Evolutionary conservation across 1,140 invertebrate genomes (phyloP).

Genomic region (Trachymyrmex septentrionalis): DNA sequence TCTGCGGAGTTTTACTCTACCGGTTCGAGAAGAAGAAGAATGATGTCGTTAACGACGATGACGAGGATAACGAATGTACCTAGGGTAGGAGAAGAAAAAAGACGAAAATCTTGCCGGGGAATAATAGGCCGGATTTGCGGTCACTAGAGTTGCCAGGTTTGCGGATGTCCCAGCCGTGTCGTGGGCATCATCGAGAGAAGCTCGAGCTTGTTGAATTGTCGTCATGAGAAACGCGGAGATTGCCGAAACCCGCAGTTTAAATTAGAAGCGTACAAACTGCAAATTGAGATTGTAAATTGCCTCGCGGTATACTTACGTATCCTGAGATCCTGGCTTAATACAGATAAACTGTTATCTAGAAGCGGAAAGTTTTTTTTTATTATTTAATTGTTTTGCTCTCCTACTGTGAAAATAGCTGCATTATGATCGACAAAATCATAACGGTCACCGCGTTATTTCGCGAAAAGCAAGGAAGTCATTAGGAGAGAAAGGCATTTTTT

Average conservation of each 20-base stretch:
- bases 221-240: constrained; percentile 83
- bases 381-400: constrained; percentile 24
- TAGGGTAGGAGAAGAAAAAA: constrained; percentile 26
- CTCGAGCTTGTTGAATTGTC: constrained; percentile 78
- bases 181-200: constrained; percentile 63
- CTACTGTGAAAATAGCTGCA: not conserved
- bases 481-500: constrained; percentile 46
- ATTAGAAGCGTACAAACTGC: constrained; percentile 82
- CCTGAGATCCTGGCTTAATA: constrained; percentile 63
- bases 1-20: constrained; percentile 40
- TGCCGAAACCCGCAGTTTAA: constrained; percentile 84
- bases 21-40: constrained; percentile 29
- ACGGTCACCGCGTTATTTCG: constrained; percentile 63
- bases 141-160: constrained; percentile 66
- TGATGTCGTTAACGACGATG: constrained; percentile 34
- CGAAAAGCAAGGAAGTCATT: constrained; percentile 47
- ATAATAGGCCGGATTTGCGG: constrained; percentile 82
- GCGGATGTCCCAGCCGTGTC: constrained; percentile 57
- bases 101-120: constrained; percentile 75
- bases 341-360: constrained; percentile 60
- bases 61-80: not conserved
- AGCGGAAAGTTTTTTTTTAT: constrained; percentile 55
- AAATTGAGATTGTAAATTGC: constrained; percentile 83
- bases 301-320: constrained; percentile 74
- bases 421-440: constrained; percentile 48